Evolutionary conservation across 35 echinoderm and acorn worm species (phyloP), one percentile per base, ranked within the genome.

Genomic region (Chiridota heheva): DNA sequence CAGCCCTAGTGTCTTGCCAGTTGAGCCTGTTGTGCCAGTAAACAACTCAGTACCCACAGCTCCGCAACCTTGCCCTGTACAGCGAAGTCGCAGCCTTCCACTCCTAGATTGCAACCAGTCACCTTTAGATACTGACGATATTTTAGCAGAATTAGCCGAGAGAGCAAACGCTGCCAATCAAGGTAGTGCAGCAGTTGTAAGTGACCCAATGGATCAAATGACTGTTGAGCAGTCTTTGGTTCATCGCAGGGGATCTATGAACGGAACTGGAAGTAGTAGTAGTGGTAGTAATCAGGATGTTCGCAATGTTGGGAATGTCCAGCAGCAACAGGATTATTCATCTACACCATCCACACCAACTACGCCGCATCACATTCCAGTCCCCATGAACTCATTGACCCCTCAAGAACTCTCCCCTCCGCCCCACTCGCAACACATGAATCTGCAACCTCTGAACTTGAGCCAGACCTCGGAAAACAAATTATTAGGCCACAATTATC

Each of bases 41-140:
- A 81, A 80, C 84, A 87, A 81, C 84, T 92, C 90, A 24, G 48
- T 92, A 58, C 84, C 77, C 58, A 68, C 65, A 40, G 61, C 55
- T 40, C 78, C 90, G 22, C 80, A 72, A 27, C 79, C 87, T 36
- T 87, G 84, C 58, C 84, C 84, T 29, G 90, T 93, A 44, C 90
- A 93, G 48, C 68, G 90, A 18, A 93, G 90, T 58, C 90, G 90
- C 40, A 93, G 90, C 51, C 47, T 93, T 26, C 90, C 90, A 3
- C 79, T 93, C 17, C 61, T 92, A 12, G 90, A 87, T 46, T 65
- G 61, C 28, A 79, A 36, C 57, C 90, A 82, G 51, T 77, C 57
- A 20, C 78, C 90, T 42, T 58, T 86, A 12, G 84, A 92, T 44
- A 86, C 90, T 47, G 70, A 86, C 12, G 90, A 92, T 38, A 86